Conservation (phyloP, 2,113 vertebrate species). For the Microtus richardsoni region DNA sequence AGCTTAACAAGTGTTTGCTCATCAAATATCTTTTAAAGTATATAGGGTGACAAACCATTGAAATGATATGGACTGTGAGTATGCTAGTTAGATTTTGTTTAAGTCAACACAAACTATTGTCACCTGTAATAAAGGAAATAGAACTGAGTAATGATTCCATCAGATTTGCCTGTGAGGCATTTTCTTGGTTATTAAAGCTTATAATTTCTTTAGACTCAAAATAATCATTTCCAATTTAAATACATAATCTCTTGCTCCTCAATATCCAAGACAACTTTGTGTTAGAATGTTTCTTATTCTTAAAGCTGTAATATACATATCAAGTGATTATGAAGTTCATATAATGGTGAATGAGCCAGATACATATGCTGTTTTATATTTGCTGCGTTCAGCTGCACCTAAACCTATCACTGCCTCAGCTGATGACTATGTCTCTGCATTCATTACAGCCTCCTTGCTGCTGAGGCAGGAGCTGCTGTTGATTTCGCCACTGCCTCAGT, state of each 20-base stretch:
- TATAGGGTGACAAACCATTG: background rate
- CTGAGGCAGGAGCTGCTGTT: too few species aligned
- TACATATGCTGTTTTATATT: too few species aligned
- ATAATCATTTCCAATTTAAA: background rate
- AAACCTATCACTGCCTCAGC: too few species aligned
- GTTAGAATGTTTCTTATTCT: background rate
- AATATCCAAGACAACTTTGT: background rate
- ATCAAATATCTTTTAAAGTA: background rate
- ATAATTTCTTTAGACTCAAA: background rate
- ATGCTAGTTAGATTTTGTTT: background rate
- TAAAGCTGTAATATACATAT: background rate
- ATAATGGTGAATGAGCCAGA: background rate
- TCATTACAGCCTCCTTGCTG: too few species aligned
- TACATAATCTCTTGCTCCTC: background rate
- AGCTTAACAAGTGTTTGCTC: background rate
- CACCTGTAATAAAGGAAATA: background rate
- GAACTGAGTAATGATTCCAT: background rate
- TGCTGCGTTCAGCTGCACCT: too few species aligned
- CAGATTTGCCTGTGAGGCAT: background rate
- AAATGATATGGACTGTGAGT: background rate
- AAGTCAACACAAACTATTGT: background rate
- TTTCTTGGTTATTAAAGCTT: background rate
- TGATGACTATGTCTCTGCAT: too few species aligned
- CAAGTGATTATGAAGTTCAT: background rate
- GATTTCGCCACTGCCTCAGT: too few species aligned